Evolutionary conservation across 2,113 vertebrate genomes (phyloP), one percentile per base, ranked within the genome.

Genomic region (Notothenia coriiceps): DNA sequence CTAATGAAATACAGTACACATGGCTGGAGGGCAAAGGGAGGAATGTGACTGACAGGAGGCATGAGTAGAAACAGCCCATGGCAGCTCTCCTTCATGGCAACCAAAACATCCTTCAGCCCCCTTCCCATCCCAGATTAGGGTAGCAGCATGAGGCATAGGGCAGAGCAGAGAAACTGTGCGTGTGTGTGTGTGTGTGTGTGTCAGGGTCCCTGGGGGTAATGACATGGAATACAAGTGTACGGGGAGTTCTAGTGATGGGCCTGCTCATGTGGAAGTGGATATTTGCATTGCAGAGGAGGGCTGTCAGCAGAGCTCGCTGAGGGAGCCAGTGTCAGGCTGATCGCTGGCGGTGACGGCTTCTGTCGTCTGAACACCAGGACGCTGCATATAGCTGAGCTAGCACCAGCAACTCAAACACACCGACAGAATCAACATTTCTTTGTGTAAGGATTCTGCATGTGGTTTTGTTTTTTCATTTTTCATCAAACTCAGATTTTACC

Each of bases 1-100:
- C 90, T 92, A 93, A 94, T 94, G 92, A 94, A 91, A 92, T 92
- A 77, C 89, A 88, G 84, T 82, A 74, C 84, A 89, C 84, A 87
- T 84, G 84, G 81, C 92, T 84, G 77, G 74, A 84, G 89, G 90
- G 91, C 66, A 78, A 76, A 77, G 75, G 87, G 79, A 88, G 69
- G 67, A 77, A 56, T 84, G 79, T 94, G 92, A 95, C 65, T 94
- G 95, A 94, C 93, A 91, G 88, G 87, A 88, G 73, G 78, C 65
- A 67, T 85, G 86, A 89, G 83, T 72, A 84, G 79, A 88, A 89
- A 91, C 54, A 68, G 84, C 86, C 91, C 11, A 7, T 83, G 88
- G 91, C 83, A 85, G 70, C 88, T 79, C 86, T 88, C 83, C 84
- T 79, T 89, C 82, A 88, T 63, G 63, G 78, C 86, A 80, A 61